Evolutionary conservation across 2,797 vertebrate genomes (phyloP), one percentile per base, ranked within the genome.

Genomic region (Acridotheres tristis): DNA sequence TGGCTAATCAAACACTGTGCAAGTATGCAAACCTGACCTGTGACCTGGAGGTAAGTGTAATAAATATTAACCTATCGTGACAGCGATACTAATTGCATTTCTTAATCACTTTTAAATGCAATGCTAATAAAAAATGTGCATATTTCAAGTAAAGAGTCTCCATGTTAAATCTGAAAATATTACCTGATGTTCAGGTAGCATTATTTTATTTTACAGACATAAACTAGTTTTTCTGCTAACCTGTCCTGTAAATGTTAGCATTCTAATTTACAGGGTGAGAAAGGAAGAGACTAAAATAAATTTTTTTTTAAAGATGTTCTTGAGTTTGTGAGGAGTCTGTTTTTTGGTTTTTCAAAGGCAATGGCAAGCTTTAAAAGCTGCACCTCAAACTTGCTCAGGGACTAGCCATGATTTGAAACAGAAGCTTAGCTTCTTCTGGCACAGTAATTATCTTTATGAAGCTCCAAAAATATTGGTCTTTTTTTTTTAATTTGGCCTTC

Each of bases 1-100:
- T 98, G 95, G 97, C 98, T 47, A 96, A 98, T 93, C 97, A 98
- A 34, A 97, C 98, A 25, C 95, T 97, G 45, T 99, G 99, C 97
- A 97, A 98, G 88, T 98, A 99, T 95, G 98, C 98, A 95, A 99
- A 99, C 97, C 89, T 97, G 95, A 99, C 98, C 65, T 99, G 99
- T 97, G 96, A 98, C 93, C 99, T 99, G 29, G 97, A 98, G 98
- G 99, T 99, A 89, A 97, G 98, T 80, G 51, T 65, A 50, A 57
- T 18, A 72, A 55, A 25, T 89, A n/a, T 51, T 85, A 80, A 38
- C 54, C 40, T 77, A 3, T 48, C 86, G 34, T 61, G 66, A 76
- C 16, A 88, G 16, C 40, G 71, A 12, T 85, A 11, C 18, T 65
- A 47, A 29, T 62, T 85, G 11, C 32, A 40, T 84, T 88, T 80